Evolutionary conservation across 2,888 invertebrate genomes (phyloP).

Genomic region (Eumerus sabulonum): DNA sequence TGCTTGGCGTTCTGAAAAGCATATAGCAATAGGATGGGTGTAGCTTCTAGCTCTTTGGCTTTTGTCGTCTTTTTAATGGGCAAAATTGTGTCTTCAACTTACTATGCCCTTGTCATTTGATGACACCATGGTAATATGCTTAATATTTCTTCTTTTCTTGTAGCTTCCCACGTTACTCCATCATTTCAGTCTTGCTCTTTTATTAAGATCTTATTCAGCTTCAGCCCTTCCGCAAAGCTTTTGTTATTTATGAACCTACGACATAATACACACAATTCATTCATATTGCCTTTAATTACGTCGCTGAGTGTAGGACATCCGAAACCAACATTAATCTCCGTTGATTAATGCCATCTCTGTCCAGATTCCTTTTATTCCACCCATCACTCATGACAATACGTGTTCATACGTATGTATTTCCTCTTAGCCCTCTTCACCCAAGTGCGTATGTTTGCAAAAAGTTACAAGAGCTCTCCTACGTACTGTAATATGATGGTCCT

Average conservation of each 20-base stretch:
- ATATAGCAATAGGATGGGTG: too few species aligned
- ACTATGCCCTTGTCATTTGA: too few species aligned
- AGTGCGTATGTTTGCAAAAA: conserved; percentile 50
- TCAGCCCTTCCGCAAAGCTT: too few species aligned
- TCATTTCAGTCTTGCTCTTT: too few species aligned
- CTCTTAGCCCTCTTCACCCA: not conserved
- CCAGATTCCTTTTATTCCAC: conserved; percentile 18
- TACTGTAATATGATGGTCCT: not conserved
- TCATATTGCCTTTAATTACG: not conserved
- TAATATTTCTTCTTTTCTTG: too few species aligned
- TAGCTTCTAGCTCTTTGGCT: too few species aligned
- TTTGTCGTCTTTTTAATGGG: too few species aligned
- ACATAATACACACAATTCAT: not conserved
- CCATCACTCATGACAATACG: conserved; percentile 3
- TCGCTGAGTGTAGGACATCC: conserved; percentile 1
- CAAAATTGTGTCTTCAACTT: too few species aligned
- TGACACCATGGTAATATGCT: too few species aligned
- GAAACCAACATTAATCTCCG: conserved; percentile 33
- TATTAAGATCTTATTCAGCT: too few species aligned
- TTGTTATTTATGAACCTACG: not conserved
- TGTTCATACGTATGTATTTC: not conserved
- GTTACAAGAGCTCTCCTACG: conserved; percentile 32
- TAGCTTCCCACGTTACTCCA: too few species aligned
- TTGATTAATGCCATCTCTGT: conserved; percentile 35
- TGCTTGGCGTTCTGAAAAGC: too few species aligned